Conservation (phyloP, 1,140 invertebrate species). For the Meteorus sp. region DNA sequence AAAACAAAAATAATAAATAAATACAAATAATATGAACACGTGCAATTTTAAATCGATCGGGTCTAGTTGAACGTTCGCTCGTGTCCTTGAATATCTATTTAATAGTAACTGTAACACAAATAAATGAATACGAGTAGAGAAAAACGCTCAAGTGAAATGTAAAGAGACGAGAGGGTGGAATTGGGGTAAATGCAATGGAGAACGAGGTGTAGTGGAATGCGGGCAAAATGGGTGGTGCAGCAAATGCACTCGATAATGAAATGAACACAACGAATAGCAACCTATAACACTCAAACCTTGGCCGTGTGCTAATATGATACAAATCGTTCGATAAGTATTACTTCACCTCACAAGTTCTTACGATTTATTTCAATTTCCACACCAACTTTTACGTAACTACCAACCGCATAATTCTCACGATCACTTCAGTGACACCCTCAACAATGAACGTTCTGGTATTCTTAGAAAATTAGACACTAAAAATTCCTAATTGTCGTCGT, state of each 20-base stretch:
- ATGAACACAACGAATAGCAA: constrained; percentile 15
- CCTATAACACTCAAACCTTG: constrained; percentile 52
- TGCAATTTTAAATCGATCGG: constrained; percentile 26
- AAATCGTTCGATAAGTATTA: constrained; percentile 41
- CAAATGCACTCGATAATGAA: constrained; percentile 13
- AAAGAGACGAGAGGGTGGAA: too few species aligned
- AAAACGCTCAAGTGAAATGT: too few species aligned
- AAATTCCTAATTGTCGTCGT: too few species aligned
- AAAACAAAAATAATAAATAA: too few species aligned
- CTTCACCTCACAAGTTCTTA: constrained; percentile 3
- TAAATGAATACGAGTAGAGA: too few species aligned
- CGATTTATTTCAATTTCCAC: neutral
- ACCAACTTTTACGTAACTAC: too few species aligned
- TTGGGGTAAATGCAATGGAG: neutral
- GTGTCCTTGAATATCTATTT: constrained; percentile 36
- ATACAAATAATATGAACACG: neutral
- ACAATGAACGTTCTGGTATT: too few species aligned
- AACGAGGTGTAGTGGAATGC: neutral
- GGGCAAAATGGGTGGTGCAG: neutral
- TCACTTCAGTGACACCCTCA: too few species aligned
- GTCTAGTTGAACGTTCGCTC: constrained; percentile 35
- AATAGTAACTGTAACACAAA: constrained; percentile 4
- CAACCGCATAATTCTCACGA: too few species aligned
- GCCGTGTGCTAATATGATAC: constrained; percentile 52
- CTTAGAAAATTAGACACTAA: too few species aligned